A percentile compares a stretch with the other conserved stretches of the same genome.
These are phyloP conservation scores for Clusia tigrina DNA, from an alignment of 2,888 invertebrate species.

Conservation along the genomic window DNA sequence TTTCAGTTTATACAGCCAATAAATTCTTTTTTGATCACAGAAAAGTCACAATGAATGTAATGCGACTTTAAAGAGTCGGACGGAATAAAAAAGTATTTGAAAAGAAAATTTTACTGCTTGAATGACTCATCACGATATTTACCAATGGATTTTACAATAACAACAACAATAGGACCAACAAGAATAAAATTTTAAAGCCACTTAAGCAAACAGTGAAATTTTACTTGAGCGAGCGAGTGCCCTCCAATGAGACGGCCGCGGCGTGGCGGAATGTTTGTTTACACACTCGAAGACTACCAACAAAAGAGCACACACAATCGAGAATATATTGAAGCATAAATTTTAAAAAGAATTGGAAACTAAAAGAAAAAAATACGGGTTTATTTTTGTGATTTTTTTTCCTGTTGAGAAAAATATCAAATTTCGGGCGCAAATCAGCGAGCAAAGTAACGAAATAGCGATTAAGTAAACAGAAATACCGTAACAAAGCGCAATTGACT, in stretches of 20 bases:
- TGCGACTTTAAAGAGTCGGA: too few species aligned
- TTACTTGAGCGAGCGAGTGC: too few species aligned
- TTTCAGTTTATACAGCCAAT: too few species aligned
- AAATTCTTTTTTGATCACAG: too few species aligned
- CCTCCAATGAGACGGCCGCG: too few species aligned
- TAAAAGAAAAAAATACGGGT: neutral
- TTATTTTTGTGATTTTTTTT: neutral
- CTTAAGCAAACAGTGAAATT: neutral
- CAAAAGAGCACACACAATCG: neutral
- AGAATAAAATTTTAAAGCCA: neutral
- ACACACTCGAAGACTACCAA: too few species aligned
- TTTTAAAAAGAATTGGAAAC: neutral
- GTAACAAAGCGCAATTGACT: neutral
- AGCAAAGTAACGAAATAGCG: constrained; percentile 1
- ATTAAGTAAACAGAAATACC: neutral
- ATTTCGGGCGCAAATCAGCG: neutral
- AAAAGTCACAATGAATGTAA: too few species aligned
- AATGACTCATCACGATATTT: neutral
- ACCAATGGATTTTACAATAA: neutral
- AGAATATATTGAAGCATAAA: too few species aligned
- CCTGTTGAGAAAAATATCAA: too few species aligned
- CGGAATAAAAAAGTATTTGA: too few species aligned
- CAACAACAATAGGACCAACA: neutral
- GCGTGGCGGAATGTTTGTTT: too few species aligned
- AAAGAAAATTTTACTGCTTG: too few species aligned